These are phyloP conservation scores for Ormyrus rosae DNA, from an alignment of 2,888 invertebrate species.

Conservation along the genomic window DNA sequence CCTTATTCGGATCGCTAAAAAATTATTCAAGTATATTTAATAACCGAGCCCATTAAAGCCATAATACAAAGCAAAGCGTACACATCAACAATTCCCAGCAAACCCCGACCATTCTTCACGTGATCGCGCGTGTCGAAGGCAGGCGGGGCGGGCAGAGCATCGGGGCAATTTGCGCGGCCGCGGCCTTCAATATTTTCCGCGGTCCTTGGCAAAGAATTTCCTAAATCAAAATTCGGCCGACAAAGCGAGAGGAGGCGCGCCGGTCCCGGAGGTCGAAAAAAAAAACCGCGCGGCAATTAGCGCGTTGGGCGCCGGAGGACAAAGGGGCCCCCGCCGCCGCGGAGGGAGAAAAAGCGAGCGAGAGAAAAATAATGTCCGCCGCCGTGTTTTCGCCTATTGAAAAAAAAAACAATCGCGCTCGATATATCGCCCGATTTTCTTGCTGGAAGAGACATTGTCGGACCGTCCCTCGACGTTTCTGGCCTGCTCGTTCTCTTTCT, in stretches of 20 bases:
- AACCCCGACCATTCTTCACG: too few species aligned
- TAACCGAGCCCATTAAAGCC: too few species aligned
- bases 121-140: too few species aligned
- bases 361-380: neutral
- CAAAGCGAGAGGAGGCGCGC: neutral
- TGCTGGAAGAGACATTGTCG: neutral
- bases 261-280: neutral
- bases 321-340: neutral
- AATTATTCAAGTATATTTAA: too few species aligned
- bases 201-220: neutral
- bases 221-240: slow-evolving; percentile 3
- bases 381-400: neutral
- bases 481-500: too few species aligned
- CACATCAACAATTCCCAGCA: too few species aligned
- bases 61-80: too few species aligned
- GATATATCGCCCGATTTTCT: neutral
- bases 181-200: too few species aligned
- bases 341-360: neutral
- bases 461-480: neutral
- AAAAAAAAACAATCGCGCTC: slow-evolving; percentile 5
- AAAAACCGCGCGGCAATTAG: neutral
- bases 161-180: too few species aligned
- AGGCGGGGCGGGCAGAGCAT: too few species aligned
- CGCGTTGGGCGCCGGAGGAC: neutral
- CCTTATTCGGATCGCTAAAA: too few species aligned